Base-by-base conservation (phyloP, 2,888 invertebrate genomes). In the Philereme vetulata region DNA sequence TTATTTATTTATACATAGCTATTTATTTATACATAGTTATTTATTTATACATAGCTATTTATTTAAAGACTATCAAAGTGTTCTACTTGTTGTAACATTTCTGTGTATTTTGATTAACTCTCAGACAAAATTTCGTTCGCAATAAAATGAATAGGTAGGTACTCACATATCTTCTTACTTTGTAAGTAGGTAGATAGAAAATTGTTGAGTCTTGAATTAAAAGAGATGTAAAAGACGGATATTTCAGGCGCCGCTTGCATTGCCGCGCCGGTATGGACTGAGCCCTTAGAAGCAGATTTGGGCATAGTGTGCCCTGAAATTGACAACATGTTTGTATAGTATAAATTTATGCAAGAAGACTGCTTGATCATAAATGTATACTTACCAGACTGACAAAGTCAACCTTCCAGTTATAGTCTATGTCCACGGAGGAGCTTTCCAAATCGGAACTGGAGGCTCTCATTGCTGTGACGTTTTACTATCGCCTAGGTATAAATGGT, bases 331-430 rank as follows among this genome's bases (percentile, higher is more conserved):
- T 54, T 3, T 8, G 7, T 60, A 4, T 46, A 8, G 35, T 52
- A 56, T 3, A 64, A 62, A 50, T 43, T 46, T 0, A 60, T 66
- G 56, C 64, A 74, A 43, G 86, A 88, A 56, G 78, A 86, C 40
- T 90, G 90, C 55, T 75, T 90, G 0, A 70, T 82, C 32, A 75
- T 84, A n/a, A 90, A 84, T 64, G 76, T 90, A 4, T 88, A 78
- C 54, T 83, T 85, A 3, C 85, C 87, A 0, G 77, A 79, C 82
- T 10, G 40, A 70, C 8, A 66, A 72, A 32, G 65, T 58, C 10
- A 71, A 80, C 3, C 67, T 76, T 1, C 73, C 80, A 0, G 80
- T 82, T 0, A 52, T 77, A 3, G 79, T 82, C 0, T 71, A 71
- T 38, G 66, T 82, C 5, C 82, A 82, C 10, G 81, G 80, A 36